Percentiles rank a stretch among this genome's conserved stretches.
Conservation (phyloP, 1,140 invertebrate species). For the Pinna nobilis region DNA sequence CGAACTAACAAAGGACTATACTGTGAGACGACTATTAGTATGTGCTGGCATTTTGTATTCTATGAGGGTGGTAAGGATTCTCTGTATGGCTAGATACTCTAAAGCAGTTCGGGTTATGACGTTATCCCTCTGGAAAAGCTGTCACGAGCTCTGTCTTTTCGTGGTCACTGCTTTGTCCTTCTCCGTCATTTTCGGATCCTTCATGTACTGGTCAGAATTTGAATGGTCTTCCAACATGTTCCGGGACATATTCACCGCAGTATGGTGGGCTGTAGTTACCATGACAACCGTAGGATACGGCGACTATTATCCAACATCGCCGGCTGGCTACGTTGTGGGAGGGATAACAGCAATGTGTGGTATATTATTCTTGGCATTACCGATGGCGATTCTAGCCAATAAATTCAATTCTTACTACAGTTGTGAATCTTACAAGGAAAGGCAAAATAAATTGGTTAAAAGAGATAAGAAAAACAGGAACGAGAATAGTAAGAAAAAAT, state of each 20-base stretch:
- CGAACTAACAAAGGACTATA: not conserved
- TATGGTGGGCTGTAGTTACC: conserved; percentile 98
- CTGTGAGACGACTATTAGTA: not conserved
- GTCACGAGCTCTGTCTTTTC: not conserved
- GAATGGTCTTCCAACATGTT: conserved; percentile 15
- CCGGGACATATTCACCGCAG: conserved; percentile 74
- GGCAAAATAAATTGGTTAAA: not conserved
- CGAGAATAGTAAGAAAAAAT: too few species aligned
- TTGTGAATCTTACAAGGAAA: conserved; percentile 82
- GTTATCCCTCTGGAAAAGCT: not conserved
- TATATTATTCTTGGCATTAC: conserved; percentile 91
- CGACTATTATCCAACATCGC: conserved; percentile 49
- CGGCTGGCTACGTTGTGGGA: conserved; percentile 79
- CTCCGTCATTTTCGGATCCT: conserved; percentile 14
- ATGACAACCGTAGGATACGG: conserved; percentile 99
- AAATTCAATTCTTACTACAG: conserved; percentile 81
- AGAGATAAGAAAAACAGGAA: not conserved
- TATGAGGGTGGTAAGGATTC: not conserved
- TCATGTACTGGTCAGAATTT: conserved; percentile 17
- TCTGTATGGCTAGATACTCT: not conserved
- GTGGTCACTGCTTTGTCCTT: conserved; percentile 8
- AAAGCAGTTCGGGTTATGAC: not conserved
- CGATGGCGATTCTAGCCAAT: conserved; percentile 92
- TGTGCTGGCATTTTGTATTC: conserved; percentile 5
- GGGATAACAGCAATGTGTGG: conserved; percentile 89